Conservation (phyloP, 1,140 invertebrate species). For the Phymorhynchus buccinoides region DNA sequence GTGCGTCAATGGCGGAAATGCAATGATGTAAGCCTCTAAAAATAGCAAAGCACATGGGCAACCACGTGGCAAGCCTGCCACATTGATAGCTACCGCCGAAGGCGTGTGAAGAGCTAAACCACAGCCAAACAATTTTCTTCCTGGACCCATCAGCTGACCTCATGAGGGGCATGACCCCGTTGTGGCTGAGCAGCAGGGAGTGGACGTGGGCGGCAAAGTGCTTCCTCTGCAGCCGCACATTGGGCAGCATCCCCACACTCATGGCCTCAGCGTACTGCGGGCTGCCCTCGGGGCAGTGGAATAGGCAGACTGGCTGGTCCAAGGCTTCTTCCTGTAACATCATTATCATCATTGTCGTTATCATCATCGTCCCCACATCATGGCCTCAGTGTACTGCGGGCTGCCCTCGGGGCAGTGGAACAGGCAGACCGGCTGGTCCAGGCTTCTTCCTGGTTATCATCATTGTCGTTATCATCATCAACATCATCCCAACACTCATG, state of each 20-base stretch:
- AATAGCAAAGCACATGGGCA: no score
- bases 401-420: conserved; percentile 72
- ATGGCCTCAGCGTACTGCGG: conserved; percentile 63
- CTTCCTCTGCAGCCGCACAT: conserved; percentile 81
- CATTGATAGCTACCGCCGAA: no score
- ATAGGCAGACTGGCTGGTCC: conserved; percentile 72
- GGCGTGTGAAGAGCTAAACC: no score
- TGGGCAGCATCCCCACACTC: conserved; percentile 77
- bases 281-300: conserved; percentile 72
- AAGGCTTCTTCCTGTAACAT: conserved; percentile 54
- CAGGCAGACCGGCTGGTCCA: conserved; percentile 72
- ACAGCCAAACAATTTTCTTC: no score
- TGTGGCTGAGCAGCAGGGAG: conserved; percentile 81
- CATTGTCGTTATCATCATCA: no score
- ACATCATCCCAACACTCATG: conserved; percentile 72
- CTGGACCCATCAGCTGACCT: conserved; percentile 78
- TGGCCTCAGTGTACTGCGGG: conserved; percentile 60
- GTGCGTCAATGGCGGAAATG: no score
- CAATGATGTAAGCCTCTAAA: no score
- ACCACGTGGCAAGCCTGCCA: no score
- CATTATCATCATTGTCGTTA: no score
- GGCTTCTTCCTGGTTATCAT: conserved; percentile 57
- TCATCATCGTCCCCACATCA: conserved; percentile 43
- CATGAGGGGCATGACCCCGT: conserved; percentile 81
- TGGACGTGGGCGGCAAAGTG: conserved; percentile 79